Percentiles rank a stretch among this genome's conserved stretches.
These are phyloP conservation scores for Ceratitis capitata DNA, from an alignment of 1,140 invertebrate species.

Conservation along the genomic window DNA sequence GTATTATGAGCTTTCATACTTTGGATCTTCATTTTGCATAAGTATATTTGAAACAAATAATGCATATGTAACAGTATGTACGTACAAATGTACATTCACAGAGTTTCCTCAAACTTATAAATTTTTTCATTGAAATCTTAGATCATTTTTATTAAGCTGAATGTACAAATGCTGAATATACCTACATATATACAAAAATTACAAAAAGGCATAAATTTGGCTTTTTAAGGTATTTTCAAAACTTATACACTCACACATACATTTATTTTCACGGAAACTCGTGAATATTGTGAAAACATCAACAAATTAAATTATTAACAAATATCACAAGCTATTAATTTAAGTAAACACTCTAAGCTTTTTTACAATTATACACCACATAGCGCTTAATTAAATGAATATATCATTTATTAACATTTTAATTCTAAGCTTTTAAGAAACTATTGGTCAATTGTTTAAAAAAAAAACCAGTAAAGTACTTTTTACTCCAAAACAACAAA, in stretches of 20 bases:
- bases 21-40: neutral
- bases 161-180: constrained; percentile 29
- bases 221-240: constrained; percentile 1
- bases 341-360: constrained; percentile 25
- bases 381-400: constrained; percentile 9
- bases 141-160: constrained; percentile 6
- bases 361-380: constrained; percentile 32
- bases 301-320: neutral
- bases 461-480: neutral
- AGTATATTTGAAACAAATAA: neutral
- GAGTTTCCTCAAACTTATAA: neutral
- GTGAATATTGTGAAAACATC: neutral
- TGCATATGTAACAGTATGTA: neutral
- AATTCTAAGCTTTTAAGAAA: neutral
- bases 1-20: neutral
- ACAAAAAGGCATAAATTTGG: neutral
- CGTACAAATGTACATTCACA: neutral
- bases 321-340: constrained; percentile 33
- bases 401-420: constrained; percentile 7
- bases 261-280: neutral
- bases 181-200: too few relatives aligned
- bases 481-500: neutral
- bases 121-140: neutral
- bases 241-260: neutral
- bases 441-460: constrained; percentile 3